These are phyloP conservation scores for Malurus melanocephalus DNA, from an alignment of 2,113 vertebrate species.

Conservation along the genomic window DNA sequence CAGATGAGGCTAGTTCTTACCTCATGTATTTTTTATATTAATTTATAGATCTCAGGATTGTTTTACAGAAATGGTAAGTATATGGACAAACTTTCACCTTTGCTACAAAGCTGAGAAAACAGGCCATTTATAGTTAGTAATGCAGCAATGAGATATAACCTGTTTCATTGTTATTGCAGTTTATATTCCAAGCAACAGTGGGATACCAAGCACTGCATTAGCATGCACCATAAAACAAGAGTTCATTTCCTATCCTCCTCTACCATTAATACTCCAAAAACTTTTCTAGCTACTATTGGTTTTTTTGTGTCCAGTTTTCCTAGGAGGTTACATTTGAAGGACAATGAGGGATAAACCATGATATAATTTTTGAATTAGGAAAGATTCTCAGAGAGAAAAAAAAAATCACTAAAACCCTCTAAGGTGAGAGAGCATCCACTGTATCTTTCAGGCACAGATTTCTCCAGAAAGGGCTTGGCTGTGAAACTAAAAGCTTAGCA, in stretches of 20 bases:
- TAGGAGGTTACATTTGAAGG: not conserved
- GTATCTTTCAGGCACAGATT: not conserved
- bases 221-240: not conserved
- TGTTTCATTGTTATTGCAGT: not conserved
- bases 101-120: not conserved
- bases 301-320: not conserved
- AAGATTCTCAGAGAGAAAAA: not conserved
- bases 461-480: not conserved
- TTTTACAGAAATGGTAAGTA: not conserved
- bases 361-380: not conserved
- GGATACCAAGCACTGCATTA: not conserved
- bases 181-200: not conserved
- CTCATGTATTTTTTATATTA: not conserved
- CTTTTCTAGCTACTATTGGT: not conserved
- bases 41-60: not conserved
- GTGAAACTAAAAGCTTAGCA: conserved; percentile 27
- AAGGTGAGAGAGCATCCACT: not conserved
- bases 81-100: not conserved
- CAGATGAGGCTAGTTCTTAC: not conserved
- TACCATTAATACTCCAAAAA: not conserved
- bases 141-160: not conserved
- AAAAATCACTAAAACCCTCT: not conserved
- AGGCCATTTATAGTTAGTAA: not conserved
- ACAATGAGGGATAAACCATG: not conserved
- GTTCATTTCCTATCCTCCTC: not conserved